Percentiles rank a stretch among this genome's conserved stretches.
Conservation (phyloP, 2,797 vertebrate genomes). For the Sparus aurata region DNA sequence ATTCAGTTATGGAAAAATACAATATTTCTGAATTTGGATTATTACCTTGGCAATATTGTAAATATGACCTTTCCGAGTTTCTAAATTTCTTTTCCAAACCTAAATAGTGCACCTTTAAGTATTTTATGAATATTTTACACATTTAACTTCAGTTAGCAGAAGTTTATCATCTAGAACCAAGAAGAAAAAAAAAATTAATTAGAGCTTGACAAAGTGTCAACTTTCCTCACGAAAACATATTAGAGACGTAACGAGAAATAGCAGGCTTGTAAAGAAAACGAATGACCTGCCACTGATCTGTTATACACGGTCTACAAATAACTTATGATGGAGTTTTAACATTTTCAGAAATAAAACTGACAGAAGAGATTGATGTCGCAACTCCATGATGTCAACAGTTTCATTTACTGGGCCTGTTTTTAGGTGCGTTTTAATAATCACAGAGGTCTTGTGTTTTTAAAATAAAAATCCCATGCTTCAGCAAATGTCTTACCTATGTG, state of each 20-base stretch:
- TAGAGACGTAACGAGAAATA: conserved; percentile 29
- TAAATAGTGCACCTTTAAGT: too few species aligned
- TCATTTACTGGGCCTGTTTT: conserved; percentile 37
- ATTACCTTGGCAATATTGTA: too few species aligned
- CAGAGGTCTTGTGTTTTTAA: conserved; percentile 60
- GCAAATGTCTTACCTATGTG: conserved; percentile 82
- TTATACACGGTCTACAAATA: conserved; percentile 34
- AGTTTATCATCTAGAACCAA: background rate
- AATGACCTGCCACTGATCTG: conserved; percentile 50
- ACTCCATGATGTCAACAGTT: conserved; percentile 10
- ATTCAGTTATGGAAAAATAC: too few species aligned
- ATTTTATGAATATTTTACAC: background rate
- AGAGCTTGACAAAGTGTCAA: conserved; percentile 34
- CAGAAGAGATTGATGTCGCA: conserved; percentile 14
- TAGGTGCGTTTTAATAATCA: conserved; percentile 61
- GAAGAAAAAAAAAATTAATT: conserved; percentile 25
- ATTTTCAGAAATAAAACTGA: conserved; percentile 36
- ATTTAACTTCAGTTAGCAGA: conserved; percentile 11
- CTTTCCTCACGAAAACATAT: conserved; percentile 37
- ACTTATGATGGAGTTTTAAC: conserved; percentile 31
- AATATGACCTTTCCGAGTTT: too few species aligned
- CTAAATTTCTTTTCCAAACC: too few species aligned
- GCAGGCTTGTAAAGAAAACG: conserved; percentile 52
- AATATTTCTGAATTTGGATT: too few species aligned
- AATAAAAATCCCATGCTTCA: conserved; percentile 75